Conservation (phyloP, 2,888 invertebrate genomes). For the Geophilus truncorum region DNA sequence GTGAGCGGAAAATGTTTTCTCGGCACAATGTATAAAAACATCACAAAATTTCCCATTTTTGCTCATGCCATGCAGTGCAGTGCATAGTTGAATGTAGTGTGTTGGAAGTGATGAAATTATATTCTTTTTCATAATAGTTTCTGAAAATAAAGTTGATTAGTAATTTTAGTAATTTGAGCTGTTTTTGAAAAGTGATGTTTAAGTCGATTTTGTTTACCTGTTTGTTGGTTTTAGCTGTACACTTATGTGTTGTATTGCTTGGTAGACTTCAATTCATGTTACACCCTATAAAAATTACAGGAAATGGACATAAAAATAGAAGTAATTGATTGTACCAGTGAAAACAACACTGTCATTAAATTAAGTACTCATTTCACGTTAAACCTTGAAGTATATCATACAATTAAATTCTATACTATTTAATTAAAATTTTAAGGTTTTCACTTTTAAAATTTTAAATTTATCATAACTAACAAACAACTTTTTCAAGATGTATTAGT, state of each 20-base stretch:
- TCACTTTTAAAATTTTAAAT: too few species aligned
- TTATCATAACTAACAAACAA: too few species aligned
- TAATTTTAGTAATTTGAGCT: not conserved
- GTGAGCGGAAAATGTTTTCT: not conserved
- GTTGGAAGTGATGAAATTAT: slow-evolving; percentile 4
- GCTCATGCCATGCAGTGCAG: not conserved
- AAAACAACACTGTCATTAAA: not conserved
- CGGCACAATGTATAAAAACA: not conserved
- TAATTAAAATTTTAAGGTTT: too few species aligned
- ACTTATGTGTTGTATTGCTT: not conserved
- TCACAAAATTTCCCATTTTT: slow-evolving; percentile 4
- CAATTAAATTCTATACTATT: not conserved
- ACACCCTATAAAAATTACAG: not conserved
- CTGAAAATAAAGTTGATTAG: not conserved
- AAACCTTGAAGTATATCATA: not conserved
- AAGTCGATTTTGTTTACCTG: not conserved
- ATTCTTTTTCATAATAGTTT: not conserved
- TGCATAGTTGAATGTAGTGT: not conserved
- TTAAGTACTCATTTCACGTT: not conserved
- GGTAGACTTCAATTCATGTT: not conserved
- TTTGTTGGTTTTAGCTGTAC: not conserved
- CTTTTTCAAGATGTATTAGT: too few species aligned
- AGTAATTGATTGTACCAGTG: not conserved
- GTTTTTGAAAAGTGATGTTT: too few species aligned
- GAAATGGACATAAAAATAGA: not conserved